These are phyloP conservation scores for Luperina testacea DNA, from an alignment of 2,888 invertebrate species.

Conservation along the genomic window DNA sequence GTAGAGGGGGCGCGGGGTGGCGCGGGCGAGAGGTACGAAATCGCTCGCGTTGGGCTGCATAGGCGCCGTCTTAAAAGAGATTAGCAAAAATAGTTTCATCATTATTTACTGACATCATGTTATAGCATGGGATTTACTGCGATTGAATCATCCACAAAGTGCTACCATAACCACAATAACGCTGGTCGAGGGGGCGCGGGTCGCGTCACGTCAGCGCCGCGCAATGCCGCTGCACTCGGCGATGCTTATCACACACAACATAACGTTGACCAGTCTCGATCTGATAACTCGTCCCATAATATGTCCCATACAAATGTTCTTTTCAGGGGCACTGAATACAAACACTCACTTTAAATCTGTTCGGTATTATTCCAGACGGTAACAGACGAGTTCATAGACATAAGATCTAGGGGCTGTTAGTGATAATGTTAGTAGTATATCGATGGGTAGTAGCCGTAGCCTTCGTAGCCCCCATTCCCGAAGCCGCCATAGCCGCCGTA, in stretches of 20 bases:
- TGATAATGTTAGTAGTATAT: slow-evolving; percentile 27
- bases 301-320: slow-evolving; percentile 6
- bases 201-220: slow-evolving; percentile 5
- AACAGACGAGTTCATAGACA: neutral
- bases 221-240: slow-evolving; percentile 32
- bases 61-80: too few species aligned
- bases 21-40: too few species aligned
- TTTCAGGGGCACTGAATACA: slow-evolving; percentile 3
- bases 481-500: slow-evolving; percentile 13
- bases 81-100: neutral
- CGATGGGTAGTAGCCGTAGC: slow-evolving; percentile 30
- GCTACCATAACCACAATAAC: slow-evolving; percentile 6
- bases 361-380: slow-evolving; percentile 26
- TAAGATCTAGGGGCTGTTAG: neutral
- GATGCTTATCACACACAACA: slow-evolving; percentile 38
- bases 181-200: neutral
- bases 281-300: slow-evolving; percentile 40
- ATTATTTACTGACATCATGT: neutral
- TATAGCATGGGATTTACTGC: neutral
- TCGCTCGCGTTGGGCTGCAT: too few species aligned
- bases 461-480: slow-evolving; percentile 1
- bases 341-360: slow-evolving; percentile 19
- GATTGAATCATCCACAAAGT: slow-evolving; percentile 18
- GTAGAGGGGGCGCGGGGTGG: too few species aligned
- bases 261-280: slow-evolving; percentile 46